Conservation (phyloP, 2,888 invertebrate genomes). For the Scaptodrosophila latifasciaeformis region DNA sequence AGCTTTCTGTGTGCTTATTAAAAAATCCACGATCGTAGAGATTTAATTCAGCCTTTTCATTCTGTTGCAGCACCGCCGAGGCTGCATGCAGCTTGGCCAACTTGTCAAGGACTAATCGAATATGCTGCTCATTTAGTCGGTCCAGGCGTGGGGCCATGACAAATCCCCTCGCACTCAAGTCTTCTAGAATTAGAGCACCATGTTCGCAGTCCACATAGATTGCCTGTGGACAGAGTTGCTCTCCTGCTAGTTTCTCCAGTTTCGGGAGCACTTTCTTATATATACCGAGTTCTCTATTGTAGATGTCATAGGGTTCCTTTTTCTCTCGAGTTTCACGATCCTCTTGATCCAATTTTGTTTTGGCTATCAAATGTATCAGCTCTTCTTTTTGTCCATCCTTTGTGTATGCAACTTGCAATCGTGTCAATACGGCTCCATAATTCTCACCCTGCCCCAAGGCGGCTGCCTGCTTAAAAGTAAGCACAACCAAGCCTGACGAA, state of each 20-base stretch:
- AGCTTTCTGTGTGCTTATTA: constrained; percentile 64
- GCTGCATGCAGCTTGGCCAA: constrained; percentile 76
- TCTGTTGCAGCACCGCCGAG: constrained; percentile 74
- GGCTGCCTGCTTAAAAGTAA: constrained; percentile 26
- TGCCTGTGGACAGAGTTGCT: constrained; percentile 58
- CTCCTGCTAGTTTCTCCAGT: constrained; percentile 49
- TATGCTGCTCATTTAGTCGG: constrained; percentile 73
- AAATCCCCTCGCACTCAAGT: constrained; percentile 51
- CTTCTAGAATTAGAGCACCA: constrained; percentile 66
- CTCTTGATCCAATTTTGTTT: constrained; percentile 56
- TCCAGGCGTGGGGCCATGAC: constrained; percentile 56
- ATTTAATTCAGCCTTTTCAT: constrained; percentile 39
- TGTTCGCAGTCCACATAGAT: constrained; percentile 55
- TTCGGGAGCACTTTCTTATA: constrained; percentile 64
- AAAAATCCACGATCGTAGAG: constrained; percentile 66
- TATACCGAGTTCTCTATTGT: constrained; percentile 64
- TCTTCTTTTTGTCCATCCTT: constrained; percentile 4
- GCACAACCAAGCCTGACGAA: constrained; percentile 37
- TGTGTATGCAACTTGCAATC: constrained; percentile 44
- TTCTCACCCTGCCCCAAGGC: constrained; percentile 69
- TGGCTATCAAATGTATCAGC: constrained; percentile 50
- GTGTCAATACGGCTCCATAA: constrained; percentile 60
- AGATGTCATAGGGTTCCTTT: constrained; percentile 58
- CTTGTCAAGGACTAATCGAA: constrained; percentile 69
- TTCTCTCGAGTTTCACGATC: constrained; percentile 47